These are phyloP conservation scores for Hyles euphorbiae DNA, from an alignment of 1,140 invertebrate species.

Conservation along the genomic window DNA sequence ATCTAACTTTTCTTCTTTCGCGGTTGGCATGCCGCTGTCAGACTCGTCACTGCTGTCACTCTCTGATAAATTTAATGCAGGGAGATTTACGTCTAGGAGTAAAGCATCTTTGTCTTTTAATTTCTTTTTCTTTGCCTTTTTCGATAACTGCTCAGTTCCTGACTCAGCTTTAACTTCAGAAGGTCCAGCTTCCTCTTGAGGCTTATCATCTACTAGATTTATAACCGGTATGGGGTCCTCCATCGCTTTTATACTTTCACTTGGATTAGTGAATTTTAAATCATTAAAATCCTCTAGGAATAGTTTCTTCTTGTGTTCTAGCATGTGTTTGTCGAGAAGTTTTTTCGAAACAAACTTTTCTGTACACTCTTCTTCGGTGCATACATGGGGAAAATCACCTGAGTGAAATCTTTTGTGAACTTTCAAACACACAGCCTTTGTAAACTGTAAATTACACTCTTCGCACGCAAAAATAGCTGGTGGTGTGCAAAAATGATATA, in stretches of 20 bases:
- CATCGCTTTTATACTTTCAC: slow-evolving; percentile 33
- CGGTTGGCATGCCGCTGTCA: slow-evolving; percentile 74
- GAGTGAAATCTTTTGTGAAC: slow-evolving; percentile 88
- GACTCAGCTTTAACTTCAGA: slow-evolving; percentile 47
- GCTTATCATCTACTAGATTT: slow-evolving; percentile 54
- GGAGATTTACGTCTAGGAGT: slow-evolving; percentile 79
- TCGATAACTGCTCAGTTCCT: slow-evolving; percentile 43
- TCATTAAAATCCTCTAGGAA: slow-evolving; percentile 48
- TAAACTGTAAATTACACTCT: slow-evolving; percentile 84
- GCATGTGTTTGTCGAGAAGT: slow-evolving; percentile 82
- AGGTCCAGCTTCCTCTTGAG: slow-evolving; percentile 45
- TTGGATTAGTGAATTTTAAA: slow-evolving; percentile 46
- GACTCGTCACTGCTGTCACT: slow-evolving; percentile 87
- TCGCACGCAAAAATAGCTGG: slow-evolving; percentile 86
- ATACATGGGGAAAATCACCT: slow-evolving; percentile 82
- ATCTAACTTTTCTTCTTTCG: slow-evolving; percentile 41
- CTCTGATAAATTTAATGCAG: slow-evolving; percentile 88
- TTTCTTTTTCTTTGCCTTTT: slow-evolving; percentile 78
- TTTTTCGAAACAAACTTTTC: slow-evolving; percentile 89
- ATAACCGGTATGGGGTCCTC: slow-evolving; percentile 50
- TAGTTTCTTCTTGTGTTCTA: slow-evolving; percentile 62
- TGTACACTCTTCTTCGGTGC: slow-evolving; percentile 80
- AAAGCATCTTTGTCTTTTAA: slow-evolving; percentile 79
- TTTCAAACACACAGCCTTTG: slow-evolving; percentile 85
- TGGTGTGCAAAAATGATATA: slow-evolving; percentile 92